Percentiles rank a stretch among this genome's conserved stretches.
These are phyloP conservation scores for Agapornis canus DNA, from an alignment of 2,797 vertebrate species.

Conservation along the genomic window DNA sequence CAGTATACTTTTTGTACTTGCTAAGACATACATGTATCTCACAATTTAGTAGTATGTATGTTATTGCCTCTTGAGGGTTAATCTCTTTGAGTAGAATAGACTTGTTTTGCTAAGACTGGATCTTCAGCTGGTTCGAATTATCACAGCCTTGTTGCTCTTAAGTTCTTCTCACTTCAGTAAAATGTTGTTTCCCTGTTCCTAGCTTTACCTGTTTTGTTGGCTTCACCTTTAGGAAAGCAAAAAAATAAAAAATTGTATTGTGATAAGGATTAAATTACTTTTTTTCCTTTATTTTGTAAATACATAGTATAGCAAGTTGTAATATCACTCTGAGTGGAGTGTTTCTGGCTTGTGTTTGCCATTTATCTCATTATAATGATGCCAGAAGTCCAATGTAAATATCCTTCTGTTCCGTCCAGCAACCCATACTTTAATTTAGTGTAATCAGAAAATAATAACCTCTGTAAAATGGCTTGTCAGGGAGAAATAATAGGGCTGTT, in stretches of 20 bases:
- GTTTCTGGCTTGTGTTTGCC: constrained; percentile 19
- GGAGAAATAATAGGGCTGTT: constrained; percentile 53
- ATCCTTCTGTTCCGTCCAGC: constrained; percentile 50
- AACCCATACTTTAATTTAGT: constrained; percentile 48
- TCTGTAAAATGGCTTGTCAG: constrained; percentile 47
- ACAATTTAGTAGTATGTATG: neutral
- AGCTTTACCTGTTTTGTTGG: neutral
- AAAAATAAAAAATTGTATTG: neutral
- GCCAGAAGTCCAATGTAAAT: constrained; percentile 49
- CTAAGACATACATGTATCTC: neutral
- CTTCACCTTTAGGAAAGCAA: neutral
- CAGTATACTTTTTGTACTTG: neutral
- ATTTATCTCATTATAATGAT: constrained; percentile 48
- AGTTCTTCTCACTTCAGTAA: neutral
- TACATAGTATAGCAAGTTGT: neutral
- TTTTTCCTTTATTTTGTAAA: neutral
- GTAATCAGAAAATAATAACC: constrained; percentile 48
- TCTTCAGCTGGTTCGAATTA: neutral
- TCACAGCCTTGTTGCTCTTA: neutral
- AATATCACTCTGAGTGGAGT: neutral
- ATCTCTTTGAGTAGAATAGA: neutral
- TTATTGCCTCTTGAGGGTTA: neutral
- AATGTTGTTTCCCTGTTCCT: neutral
- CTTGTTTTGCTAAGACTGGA: neutral
- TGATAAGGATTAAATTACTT: neutral